A percentile compares a stretch with the other conserved stretches of the same genome.
Evolutionary conservation across 2,113 vertebrate species (phyloP).

Genomic region (Gracilinanus agilis): DNA sequence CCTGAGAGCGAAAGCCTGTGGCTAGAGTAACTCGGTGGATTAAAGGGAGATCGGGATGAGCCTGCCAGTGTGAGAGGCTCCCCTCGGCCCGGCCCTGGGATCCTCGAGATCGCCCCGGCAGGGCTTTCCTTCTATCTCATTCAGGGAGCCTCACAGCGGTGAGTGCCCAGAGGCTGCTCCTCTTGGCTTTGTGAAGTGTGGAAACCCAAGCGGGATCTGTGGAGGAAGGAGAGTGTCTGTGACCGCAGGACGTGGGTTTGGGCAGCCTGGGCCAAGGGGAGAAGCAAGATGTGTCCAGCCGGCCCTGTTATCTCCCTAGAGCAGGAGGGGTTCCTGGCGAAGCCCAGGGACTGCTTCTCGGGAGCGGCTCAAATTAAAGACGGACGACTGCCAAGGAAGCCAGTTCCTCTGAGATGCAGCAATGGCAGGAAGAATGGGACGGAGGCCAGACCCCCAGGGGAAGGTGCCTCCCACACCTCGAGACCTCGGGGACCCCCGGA

Average conservation of each 20-base stretch:
- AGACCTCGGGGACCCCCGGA: not conserved
- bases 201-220: rapidly evolving
- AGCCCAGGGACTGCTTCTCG: not conserved
- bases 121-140: too few species aligned
- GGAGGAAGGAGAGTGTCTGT: not conserved
- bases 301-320: not conserved
- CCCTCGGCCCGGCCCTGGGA: too few species aligned
- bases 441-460: not conserved
- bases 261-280: not conserved
- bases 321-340: not conserved
- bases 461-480: not conserved
- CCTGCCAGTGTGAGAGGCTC: too few species aligned
- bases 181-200: not conserved
- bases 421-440: not conserved
- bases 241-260: not conserved
- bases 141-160: too few species aligned
- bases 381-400: not conserved
- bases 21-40: too few species aligned
- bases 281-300: too few species aligned
- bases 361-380: not conserved
- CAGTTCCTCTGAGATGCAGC: not conserved
- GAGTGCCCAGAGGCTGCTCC: not conserved
- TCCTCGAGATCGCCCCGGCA: too few species aligned
- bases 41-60: too few species aligned
- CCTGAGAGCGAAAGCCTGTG: too few species aligned